A percentile compares a stretch with the other conserved stretches of the same genome.
phyloP scores from a whole-genome alignment of 2,113 vertebrate genomes.

The Nyctibius bracteatus region DNA sequence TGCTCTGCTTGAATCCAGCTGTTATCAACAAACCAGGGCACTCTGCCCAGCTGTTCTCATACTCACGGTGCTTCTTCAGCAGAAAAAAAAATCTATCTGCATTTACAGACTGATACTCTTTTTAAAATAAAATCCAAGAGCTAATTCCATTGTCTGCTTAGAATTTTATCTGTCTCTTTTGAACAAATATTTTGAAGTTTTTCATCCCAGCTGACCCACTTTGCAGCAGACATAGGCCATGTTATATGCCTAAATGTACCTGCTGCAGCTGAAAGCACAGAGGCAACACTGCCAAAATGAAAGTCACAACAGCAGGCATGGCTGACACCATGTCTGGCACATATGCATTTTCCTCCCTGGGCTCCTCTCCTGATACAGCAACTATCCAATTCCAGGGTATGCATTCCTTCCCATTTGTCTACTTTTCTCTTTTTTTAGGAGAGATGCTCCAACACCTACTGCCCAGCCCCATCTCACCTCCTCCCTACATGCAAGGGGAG shows the following conservation, averaged over 20 bases:
- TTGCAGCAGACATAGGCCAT: neutral
- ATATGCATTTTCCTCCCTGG: neutral
- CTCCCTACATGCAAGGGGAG: neutral
- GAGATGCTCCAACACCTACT: neutral
- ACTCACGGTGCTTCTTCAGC: neutral
- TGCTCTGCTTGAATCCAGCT: neutral
- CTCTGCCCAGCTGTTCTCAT: neutral
- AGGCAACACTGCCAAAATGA: neutral
- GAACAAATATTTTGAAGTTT: neutral
- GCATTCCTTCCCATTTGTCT: neutral
- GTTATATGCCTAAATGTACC: neutral
- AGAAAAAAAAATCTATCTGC: neutral
- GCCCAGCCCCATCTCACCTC: neutral
- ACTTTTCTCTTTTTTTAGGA: neutral
- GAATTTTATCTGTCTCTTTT: neutral
- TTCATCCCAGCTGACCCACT: neutral
- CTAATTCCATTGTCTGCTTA: neutral
- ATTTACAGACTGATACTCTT: neutral
- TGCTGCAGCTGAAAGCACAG: neutral
- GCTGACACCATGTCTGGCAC: neutral
- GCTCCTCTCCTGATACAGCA: neutral
- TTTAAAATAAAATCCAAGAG: neutral
- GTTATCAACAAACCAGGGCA: neutral
- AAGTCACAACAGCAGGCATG: neutral
- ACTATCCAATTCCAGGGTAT: neutral